These are phyloP conservation scores for Malachius bipustulatus DNA, from an alignment of 2,888 invertebrate species.

Conservation along the genomic window DNA sequence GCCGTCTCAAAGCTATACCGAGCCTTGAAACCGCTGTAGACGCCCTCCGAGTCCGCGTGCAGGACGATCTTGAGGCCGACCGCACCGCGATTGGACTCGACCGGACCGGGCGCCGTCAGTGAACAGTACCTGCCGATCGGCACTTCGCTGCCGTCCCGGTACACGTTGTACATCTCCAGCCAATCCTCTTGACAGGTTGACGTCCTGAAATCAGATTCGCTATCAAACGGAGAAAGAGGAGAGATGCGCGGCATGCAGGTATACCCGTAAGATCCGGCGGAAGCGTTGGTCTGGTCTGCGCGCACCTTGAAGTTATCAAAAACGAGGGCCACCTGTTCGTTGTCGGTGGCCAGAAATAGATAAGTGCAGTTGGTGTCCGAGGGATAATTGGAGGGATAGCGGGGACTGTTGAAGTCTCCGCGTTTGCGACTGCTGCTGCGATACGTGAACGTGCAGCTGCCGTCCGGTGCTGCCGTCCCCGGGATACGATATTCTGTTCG, in stretches of 20 bases:
- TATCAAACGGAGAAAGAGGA: too few relatives aligned
- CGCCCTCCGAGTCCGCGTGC: conserved; percentile 75
- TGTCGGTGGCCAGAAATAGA: conserved; percentile 72
- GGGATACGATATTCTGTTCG: conserved; percentile 80
- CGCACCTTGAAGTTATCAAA: conserved; percentile 87
- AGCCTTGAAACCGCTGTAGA: conserved; percentile 93
- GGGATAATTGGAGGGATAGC: conserved; percentile 94
- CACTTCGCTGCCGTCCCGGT: conserved; percentile 68
- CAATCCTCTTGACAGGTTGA: conserved; percentile 82
- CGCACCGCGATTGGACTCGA: conserved; percentile 83
- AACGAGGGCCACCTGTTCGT: conserved; percentile 81
- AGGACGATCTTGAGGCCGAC: conserved; percentile 78
- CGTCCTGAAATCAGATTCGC: conserved; percentile 39
- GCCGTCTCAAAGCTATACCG: conserved; percentile 84
- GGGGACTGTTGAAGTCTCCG: conserved; percentile 90
- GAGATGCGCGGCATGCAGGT: too few relatives aligned
- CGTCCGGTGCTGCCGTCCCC: conserved; percentile 86
- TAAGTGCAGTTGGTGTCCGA: conserved; percentile 91
- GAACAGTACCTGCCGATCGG: conserved; percentile 89
- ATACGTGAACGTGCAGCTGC: conserved; percentile 85
- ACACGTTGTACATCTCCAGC: conserved; percentile 87
- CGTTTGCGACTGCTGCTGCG: conserved; percentile 74
- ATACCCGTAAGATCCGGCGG: conserved; percentile 64
- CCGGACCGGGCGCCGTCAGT: conserved; percentile 83
- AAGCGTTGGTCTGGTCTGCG: conserved; percentile 67